These are phyloP conservation scores for Nowickia ferox DNA, from an alignment of 2,888 invertebrate species.

Conservation along the genomic window DNA sequence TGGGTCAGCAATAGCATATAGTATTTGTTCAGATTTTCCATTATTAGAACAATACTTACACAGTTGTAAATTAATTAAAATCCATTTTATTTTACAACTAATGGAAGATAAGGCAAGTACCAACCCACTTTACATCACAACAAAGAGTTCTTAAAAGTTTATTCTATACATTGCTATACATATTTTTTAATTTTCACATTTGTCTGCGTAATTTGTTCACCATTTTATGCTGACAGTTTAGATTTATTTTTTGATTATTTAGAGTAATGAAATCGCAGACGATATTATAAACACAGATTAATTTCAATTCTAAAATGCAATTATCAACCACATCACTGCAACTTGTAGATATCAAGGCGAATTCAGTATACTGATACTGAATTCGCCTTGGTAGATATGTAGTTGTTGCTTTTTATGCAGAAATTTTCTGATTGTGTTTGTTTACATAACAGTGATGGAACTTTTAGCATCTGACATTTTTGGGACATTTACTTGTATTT, in stretches of 20 bases:
- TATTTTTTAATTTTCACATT: background rate
- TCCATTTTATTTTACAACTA: constrained; percentile 14
- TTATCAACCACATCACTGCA: background rate
- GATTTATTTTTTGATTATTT: constrained; percentile 27
- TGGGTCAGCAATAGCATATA: constrained; percentile 74
- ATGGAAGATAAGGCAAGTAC: constrained; percentile 46
- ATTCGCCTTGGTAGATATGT: too few relatives aligned
- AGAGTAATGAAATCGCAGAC: constrained; percentile 5
- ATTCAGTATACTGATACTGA: too few relatives aligned
- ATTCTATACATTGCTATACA: background rate
- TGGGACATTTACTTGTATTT: too few relatives aligned
- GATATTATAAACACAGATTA: constrained; percentile 1
- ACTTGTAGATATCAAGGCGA: background rate
- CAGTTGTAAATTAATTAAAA: constrained; percentile 14
- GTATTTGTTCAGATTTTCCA: constrained; percentile 71
- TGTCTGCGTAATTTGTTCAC: background rate
- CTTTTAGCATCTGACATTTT: too few relatives aligned
- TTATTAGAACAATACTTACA: background rate
- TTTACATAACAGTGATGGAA: constrained; percentile 29
- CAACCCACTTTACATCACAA: constrained; percentile 42
- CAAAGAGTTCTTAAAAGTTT: constrained; percentile 7
- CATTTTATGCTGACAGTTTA: background rate
- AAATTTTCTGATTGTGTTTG: constrained; percentile 5
- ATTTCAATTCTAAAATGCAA: constrained; percentile 5
- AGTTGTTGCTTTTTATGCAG: constrained; percentile 49